Percentiles rank a stretch among this genome's conserved stretches.
Conservation (phyloP, 2,888 invertebrate species). For the Rhamnusium bicolor region DNA sequence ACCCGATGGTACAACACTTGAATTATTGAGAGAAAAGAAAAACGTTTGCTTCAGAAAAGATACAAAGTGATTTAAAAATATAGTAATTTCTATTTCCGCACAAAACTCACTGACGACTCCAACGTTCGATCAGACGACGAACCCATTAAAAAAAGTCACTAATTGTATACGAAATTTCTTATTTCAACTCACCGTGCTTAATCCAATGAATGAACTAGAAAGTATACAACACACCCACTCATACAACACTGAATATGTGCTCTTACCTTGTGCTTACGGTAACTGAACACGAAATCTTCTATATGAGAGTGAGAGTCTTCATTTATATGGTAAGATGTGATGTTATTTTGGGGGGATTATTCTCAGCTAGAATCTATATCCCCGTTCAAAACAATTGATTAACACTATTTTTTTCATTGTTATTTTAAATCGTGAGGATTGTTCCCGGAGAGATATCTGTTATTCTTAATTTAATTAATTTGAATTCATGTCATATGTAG, state of each 20-base stretch:
- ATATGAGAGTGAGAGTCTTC: conserved; percentile 56
- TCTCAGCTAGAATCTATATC: conserved; percentile 35
- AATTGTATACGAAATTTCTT: background rate
- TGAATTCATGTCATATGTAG: background rate
- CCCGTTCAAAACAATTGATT: conserved; percentile 5
- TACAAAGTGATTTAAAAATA: background rate
- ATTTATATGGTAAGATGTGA: conserved; percentile 53
- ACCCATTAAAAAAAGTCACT: conserved; percentile 22
- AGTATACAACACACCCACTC: conserved; percentile 57
- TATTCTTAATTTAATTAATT: background rate
- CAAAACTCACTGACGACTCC: conserved; percentile 11
- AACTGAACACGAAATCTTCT: conserved; percentile 57
- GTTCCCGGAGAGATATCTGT: background rate
- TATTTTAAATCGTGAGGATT: background rate
- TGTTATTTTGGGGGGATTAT: conserved; percentile 44
- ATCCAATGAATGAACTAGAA: conserved; percentile 51
- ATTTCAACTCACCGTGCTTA: conserved; percentile 51
- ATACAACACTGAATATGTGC: conserved; percentile 46
- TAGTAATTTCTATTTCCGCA: background rate
- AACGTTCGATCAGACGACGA: conserved; percentile 26
- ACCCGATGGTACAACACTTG: too few relatives aligned
- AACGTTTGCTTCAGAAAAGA: background rate
- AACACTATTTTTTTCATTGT: background rate
- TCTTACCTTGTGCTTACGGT: conserved; percentile 56
- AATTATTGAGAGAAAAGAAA: too few relatives aligned